These are phyloP conservation scores for Latrodectus elegans DNA, from an alignment of 2,888 invertebrate species.

Conservation along the genomic window DNA sequence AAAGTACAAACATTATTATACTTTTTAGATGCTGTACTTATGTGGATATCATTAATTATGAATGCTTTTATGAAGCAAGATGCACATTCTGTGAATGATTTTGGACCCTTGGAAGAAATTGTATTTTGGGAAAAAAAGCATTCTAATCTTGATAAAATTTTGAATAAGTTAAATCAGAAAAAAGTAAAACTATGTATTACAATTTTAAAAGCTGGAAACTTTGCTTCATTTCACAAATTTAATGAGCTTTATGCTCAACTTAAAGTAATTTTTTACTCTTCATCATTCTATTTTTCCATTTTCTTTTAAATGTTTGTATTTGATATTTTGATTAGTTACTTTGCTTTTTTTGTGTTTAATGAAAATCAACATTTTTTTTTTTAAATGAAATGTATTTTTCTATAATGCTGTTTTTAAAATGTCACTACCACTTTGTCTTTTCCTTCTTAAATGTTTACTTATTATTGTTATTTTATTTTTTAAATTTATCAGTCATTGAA, in stretches of 20 bases:
- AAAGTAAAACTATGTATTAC: constrained; percentile 59
- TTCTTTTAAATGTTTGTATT: no score
- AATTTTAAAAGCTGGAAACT: constrained; percentile 38
- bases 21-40: constrained; percentile 52
- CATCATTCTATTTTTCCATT: neutral
- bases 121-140: constrained; percentile 49
- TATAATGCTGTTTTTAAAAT: no score
- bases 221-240: constrained; percentile 36
- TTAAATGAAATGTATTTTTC: no score
- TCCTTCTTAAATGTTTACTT: no score
- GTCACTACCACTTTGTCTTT: no score
- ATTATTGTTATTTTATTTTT: no score
- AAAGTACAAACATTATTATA: neutral
- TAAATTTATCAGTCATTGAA: no score
- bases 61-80: constrained; percentile 37
- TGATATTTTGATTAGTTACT: no score
- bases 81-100: neutral
- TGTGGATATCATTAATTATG: constrained; percentile 50
- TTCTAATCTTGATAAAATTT: constrained; percentile 23
- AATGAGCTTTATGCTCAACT: constrained; percentile 33
- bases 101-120: constrained; percentile 57
- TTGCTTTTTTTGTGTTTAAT: no score
- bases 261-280: constrained; percentile 8
- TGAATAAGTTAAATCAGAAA: constrained; percentile 26
- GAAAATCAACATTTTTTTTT: no score